Evolutionary conservation across 2,888 invertebrate genomes (phyloP), one percentile per base, ranked within the genome.

Genomic region (Lasioglossum morio): DNA sequence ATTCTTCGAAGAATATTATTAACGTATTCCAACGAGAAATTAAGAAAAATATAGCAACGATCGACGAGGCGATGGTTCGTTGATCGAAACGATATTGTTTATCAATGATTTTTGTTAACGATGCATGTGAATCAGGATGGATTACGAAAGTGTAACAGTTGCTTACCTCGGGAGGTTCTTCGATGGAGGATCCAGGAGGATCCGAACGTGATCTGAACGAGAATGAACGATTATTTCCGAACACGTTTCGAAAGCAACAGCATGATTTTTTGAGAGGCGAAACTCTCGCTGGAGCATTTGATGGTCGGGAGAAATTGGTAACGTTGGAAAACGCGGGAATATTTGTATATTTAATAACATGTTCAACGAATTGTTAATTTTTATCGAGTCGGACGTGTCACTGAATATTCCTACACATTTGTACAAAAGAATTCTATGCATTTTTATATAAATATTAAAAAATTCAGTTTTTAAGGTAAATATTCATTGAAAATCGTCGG

Each of bases 1-100:
- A 94, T 23, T 86, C 43, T 83, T 72, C 77, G 66, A 27, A 27
- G n/a, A 43, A 83, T 60, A 80, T 70, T 40, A 19, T n/a, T 30
- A 63, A n/a, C 12, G 53, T 12, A 34, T 74, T 77, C 4, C 14
- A 23, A 7, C 19, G n/a, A n/a, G 12, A 77, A 73, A 40, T 57
- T 30, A 80, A 46, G 14, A n/a, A 19, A 87, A 84, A 87, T 75
- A 82, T 80, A 76, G 4, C n/a, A 2, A 79, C 30, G 30, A 72
- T 78, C n/a, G 19, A 14, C 46, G n/a, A 14, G 34, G 16, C 34
- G n/a, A 12, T 23, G 72, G 57, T 40, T 16, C 19, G 46, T 3
- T 16, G 8, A n/a, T n/a, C 10, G 2, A 14, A n/a, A 74, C 77
- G 72, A n/a, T 63, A 12, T 57, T 57, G 1, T 5, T 37, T 14